Evolutionary conservation across 2,888 invertebrate genomes (phyloP), one percentile per base, ranked within the genome.

Genomic region (Caenorhabditis zanzibari): DNA sequence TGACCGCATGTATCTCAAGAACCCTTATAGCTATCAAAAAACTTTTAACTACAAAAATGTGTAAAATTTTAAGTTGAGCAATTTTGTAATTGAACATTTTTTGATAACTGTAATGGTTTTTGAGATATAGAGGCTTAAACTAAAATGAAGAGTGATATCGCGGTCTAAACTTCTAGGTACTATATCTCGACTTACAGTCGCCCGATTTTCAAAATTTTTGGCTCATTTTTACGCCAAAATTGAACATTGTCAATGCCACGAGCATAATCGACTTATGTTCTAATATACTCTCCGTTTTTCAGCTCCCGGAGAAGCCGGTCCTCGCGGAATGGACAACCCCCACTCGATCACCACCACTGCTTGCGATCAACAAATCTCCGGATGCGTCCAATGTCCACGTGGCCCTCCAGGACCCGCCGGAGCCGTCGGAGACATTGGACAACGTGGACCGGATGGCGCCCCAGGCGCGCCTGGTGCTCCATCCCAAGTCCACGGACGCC

Each of bases 371-470:
- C 68, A 64, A 28, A 64, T 56, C 32, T 61, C 76, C 12, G 87
- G 82, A 44, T 88, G 88, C 32, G 72, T 88, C 12, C 69, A 85
- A 38, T 88, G 88, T 52, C 88, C 88, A 3, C 74, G 74, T 19
- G 88, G 88, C 28, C 77, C 59, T 2, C 79, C 86, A 2, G 86
- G 86, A 63, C 82, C 82, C 1, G 74, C 82, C 0, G 87, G 87
- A 54, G 74, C 76, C 16, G 59, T 80, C 14, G 87, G 87, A 32
- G 72, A 85, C 3, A 28, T 82, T 16, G 87, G 87, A 44, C 61
- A 71, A 24, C 64, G 59, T 2, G 87, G 87, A 64, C 58, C 81
- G 54, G 81, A 83, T 24, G 86, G 86, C 47, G 56, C 54, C 0
- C 73, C 82, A 12, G 86, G 86, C 76, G 73, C 76, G 2, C 73